Conservation (phyloP, 2,797 vertebrate genomes). For the Sebastes elongatus region DNA sequence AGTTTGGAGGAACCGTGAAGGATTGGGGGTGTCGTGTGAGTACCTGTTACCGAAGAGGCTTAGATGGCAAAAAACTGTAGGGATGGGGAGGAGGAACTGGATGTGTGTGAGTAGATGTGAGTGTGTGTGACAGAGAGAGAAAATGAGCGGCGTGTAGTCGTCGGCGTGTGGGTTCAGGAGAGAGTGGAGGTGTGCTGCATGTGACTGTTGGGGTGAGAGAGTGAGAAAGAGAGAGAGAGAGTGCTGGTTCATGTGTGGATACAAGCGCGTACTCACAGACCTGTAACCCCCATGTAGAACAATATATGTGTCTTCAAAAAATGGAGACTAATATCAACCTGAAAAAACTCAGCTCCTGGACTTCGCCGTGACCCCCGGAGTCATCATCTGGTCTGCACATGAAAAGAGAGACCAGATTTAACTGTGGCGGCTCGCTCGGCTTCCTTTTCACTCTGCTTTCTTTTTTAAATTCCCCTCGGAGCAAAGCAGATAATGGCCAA, state of each 20-base stretch:
- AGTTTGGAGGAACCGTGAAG: constrained; percentile 64
- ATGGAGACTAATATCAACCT: constrained; percentile 42
- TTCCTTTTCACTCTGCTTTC: constrained; percentile 33
- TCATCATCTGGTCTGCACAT: constrained; percentile 38
- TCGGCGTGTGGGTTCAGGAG: constrained; percentile 62
- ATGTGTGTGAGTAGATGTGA: constrained; percentile 8
- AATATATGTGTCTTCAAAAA: constrained; percentile 33
- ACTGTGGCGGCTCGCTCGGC: constrained; percentile 11
- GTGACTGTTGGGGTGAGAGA: constrained; percentile 46
- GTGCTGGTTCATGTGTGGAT: constrained; percentile 35
- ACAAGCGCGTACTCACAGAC: constrained; percentile 23
- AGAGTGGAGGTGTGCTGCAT: constrained; percentile 71
- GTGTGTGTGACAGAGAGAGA: background rate
- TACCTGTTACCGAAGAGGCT: constrained; percentile 35
- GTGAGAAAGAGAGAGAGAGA: constrained; percentile 2
- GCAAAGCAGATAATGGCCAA: constrained; percentile 62
- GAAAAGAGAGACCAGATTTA: constrained; percentile 39
- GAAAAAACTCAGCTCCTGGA: constrained; percentile 10
- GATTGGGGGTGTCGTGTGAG: constrained; percentile 53
- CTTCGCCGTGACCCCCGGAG: constrained; percentile 37
- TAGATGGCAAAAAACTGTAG: constrained; percentile 5
- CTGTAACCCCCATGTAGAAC: constrained; percentile 33
- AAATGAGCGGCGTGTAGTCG: constrained; percentile 26
- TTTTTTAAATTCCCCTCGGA: constrained; percentile 34
- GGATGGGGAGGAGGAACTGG: constrained; percentile 17